These are phyloP conservation scores for Sclerurus mexicanus DNA, from an alignment of 2,113 vertebrate species.

Conservation along the genomic window DNA sequence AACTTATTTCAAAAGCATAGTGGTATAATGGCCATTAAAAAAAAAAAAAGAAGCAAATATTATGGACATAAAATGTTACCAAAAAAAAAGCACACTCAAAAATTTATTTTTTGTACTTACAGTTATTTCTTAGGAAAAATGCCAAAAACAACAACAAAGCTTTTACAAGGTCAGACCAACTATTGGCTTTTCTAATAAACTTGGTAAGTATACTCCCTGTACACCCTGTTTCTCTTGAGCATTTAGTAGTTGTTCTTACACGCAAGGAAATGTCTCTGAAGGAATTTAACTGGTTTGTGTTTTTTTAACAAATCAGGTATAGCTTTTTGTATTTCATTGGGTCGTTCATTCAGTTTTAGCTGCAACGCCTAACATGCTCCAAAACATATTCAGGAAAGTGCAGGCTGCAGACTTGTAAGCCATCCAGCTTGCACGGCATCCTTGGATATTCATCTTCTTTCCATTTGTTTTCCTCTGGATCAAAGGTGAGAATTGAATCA, in stretches of 20 bases:
- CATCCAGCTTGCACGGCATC: constrained; percentile 99
- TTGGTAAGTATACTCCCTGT: constrained; percentile 44
- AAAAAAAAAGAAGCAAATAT: background rate
- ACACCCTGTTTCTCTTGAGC: constrained; percentile 35
- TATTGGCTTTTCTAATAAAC: constrained; percentile 66
- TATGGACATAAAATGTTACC: constrained; percentile 59
- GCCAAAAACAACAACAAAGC: background rate
- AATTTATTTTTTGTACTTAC: constrained; percentile 38
- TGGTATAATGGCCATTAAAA: constrained; percentile 15
- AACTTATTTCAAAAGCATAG: constrained; percentile 50
- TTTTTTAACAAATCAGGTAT: background rate
- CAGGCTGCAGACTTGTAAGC: constrained; percentile 96
- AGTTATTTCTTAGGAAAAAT: no score
- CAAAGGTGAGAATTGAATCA: constrained; percentile 98
- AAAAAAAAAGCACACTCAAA: constrained; percentile 25
- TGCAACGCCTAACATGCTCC: constrained; percentile 95
- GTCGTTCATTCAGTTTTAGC: constrained; percentile 66
- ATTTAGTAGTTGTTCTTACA: constrained; percentile 39
- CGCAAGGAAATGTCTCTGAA: constrained; percentile 39
- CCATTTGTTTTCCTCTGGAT: constrained; percentile 99
- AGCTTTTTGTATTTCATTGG: background rate
- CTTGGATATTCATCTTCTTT: constrained; percentile 99
- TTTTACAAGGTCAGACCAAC: constrained; percentile 59
- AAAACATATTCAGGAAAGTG: constrained; percentile 97
- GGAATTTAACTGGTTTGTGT: background rate